Percentiles rank a stretch among this genome's conserved stretches.
These are phyloP conservation scores for Pseudolaguvia tuberculata DNA, from an alignment of 2,113 vertebrate species.

Conservation along the genomic window DNA sequence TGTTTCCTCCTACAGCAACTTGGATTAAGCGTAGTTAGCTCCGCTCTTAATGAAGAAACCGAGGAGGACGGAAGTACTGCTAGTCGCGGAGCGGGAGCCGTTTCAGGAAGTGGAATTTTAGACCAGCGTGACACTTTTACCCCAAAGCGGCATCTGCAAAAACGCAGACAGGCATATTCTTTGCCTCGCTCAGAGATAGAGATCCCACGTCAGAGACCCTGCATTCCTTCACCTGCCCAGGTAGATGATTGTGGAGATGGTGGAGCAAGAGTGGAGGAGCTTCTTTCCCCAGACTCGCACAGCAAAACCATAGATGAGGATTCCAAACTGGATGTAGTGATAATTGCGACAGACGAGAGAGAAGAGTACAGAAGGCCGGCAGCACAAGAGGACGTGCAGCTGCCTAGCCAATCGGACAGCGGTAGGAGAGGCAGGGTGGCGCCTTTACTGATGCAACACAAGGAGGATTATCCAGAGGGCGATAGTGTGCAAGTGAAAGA, in stretches of 20 bases:
- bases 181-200: constrained; percentile 74
- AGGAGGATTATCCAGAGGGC: constrained; percentile 64
- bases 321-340: constrained; percentile 67
- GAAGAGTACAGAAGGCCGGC: constrained; percentile 64
- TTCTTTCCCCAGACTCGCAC: constrained; percentile 83
- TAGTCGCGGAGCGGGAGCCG: constrained; percentile 26
- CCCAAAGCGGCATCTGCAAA: constrained; percentile 85
- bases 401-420: constrained; percentile 92
- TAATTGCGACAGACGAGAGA: constrained; percentile 55
- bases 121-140: constrained; percentile 79
- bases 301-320: constrained; percentile 82
- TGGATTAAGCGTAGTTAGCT: constrained; percentile 89
- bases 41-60: constrained; percentile 66
- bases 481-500: constrained; percentile 68
- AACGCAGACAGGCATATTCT: constrained; percentile 77
- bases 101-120: constrained; percentile 51
- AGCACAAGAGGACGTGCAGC: constrained; percentile 86
- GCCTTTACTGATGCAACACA: constrained; percentile 51
- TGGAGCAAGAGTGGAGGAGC: constrained; percentile 61
- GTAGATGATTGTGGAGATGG: constrained; percentile 56
- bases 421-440: constrained; percentile 61
- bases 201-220: constrained; percentile 76
- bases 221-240: constrained; percentile 68
- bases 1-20: constrained; percentile 95
- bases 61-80: constrained; percentile 48